phyloP scores from a whole-genome alignment of 1,140 invertebrate species.

The Ruditapes philippinarum region DNA sequence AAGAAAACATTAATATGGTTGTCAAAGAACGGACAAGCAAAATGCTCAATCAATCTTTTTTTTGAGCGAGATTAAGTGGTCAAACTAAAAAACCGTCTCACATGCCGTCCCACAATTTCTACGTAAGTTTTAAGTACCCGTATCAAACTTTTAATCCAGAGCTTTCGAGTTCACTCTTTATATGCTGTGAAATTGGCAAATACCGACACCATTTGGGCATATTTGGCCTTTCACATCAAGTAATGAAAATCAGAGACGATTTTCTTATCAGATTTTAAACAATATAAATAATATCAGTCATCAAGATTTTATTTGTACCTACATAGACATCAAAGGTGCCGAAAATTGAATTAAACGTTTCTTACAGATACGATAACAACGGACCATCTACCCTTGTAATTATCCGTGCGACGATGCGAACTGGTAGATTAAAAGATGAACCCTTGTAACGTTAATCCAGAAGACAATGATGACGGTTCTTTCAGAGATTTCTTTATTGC shows the following conservation, averaged over 20 bases:
- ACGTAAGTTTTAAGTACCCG: slow-evolving; percentile 2
- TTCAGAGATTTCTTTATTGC: background rate
- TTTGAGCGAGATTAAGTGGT: too few relatives aligned
- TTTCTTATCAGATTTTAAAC: slow-evolving; percentile 57
- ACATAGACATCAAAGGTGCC: slow-evolving; percentile 62
- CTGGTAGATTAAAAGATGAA: background rate
- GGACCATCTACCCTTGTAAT: slow-evolving; percentile 33
- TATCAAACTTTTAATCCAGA: slow-evolving; percentile 14
- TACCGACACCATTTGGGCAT: background rate
- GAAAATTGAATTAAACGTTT: slow-evolving; percentile 60
- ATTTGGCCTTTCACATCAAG: background rate
- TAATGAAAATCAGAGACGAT: slow-evolving; percentile 50
- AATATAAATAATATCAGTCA: slow-evolving; percentile 39
- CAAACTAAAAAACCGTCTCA: too few relatives aligned
- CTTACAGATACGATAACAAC: slow-evolving; percentile 26
- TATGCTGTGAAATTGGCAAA: background rate
- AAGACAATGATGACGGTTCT: background rate
- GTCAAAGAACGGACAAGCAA: too few relatives aligned
- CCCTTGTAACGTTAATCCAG: background rate
- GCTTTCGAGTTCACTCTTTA: background rate
- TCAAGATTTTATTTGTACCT: slow-evolving; percentile 18
- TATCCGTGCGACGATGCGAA: slow-evolving; percentile 42
- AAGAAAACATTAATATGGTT: too few relatives aligned
- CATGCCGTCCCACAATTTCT: too few relatives aligned
- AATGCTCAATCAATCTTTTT: too few relatives aligned